Evolutionary conservation across 2,113 vertebrate genomes (phyloP), one percentile per base, ranked within the genome.

Genomic region (Microcebus lehilahytsara): DNA sequence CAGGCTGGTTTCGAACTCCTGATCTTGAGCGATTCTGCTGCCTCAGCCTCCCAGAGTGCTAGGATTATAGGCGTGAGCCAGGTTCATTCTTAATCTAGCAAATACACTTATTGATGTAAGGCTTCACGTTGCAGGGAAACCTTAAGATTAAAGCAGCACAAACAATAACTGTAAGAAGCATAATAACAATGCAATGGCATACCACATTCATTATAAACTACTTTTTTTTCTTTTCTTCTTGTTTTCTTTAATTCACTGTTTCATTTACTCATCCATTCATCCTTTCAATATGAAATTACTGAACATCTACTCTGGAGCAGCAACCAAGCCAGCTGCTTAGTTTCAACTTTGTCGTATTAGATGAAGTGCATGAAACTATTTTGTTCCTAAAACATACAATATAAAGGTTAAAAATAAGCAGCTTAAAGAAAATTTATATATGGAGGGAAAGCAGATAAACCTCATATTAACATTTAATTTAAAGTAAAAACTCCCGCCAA

Each of bases 361-460:
- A 64, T 74, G 56, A 85, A 51, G 49, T 83, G 0, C 51, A 75
- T 58, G 62, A 25, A 77, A 64, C 46, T 67, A 77, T 84, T 96
- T 85, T 53, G 5, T 78, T 96, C 83, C 16, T 79, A 86, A n/a
- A 94, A 87, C 1, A 89, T 58, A 5, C 14, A 78, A 74, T 77
- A 7, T 56, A 90, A 87, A 51, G 67, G n/a, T 34, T n/a, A n/a
- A 25, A 74, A 58, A 49, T 30, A 72, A 71, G 20, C 40, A 86
- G 11, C 74, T 97, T 98, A 98, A 98, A 97, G 17, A 98, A 97
- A 95, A 95, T 93, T 93, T 84, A 97, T 85, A 91, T 90, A 89
- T 96, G 93, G 85, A 96, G 9, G 3, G 13, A 93, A 98, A 96
- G 64, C 94, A 94, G 93, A 98, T 98, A 97, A 97, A 83, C 77